Percentiles rank a stretch among this genome's conserved stretches.
These are phyloP conservation scores for Sebastes itinus DNA, from an alignment of 2,797 vertebrate genomes.

Conservation along the genomic window DNA sequence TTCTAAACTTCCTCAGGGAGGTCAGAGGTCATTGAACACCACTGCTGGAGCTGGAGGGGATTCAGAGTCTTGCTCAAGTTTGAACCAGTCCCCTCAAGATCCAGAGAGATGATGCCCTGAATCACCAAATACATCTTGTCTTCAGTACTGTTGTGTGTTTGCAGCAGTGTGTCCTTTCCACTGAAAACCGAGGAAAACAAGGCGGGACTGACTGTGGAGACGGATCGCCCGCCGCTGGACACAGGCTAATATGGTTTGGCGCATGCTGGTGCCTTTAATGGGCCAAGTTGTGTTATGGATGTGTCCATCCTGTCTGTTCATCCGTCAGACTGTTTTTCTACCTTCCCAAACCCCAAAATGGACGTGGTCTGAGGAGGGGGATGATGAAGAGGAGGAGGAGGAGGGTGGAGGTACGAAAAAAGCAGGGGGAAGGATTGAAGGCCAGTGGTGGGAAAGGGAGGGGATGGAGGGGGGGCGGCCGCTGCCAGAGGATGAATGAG, in stretches of 20 bases:
- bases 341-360: slow-evolving; percentile 67
- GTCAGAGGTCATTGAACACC: background rate
- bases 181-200: slow-evolving; percentile 34
- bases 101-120: background rate
- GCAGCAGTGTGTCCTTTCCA: slow-evolving; percentile 14
- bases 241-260: slow-evolving; percentile 34
- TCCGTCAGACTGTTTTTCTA: slow-evolving; percentile 61
- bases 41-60: background rate
- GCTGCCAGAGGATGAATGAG: slow-evolving; percentile 77
- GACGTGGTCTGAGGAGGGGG: slow-evolving; percentile 53
- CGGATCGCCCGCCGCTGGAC: slow-evolving; percentile 22
- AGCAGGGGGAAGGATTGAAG: slow-evolving; percentile 57
- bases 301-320: slow-evolving; percentile 49
- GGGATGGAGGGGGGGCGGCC: slow-evolving; percentile 11
- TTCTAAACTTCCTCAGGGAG: background rate
- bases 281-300: slow-evolving; percentile 35
- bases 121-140: background rate
- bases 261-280: slow-evolving; percentile 2
- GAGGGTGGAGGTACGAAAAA: slow-evolving; percentile 56
- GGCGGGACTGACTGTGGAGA: slow-evolving; percentile 14
- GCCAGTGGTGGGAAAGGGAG: slow-evolving; percentile 38
- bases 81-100: background rate
- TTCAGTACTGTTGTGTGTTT: background rate
- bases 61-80: background rate
- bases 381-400: slow-evolving; percentile 30